phyloP scores from a whole-genome alignment of 2,888 invertebrate species.

The Druceiella hillmani region DNA sequence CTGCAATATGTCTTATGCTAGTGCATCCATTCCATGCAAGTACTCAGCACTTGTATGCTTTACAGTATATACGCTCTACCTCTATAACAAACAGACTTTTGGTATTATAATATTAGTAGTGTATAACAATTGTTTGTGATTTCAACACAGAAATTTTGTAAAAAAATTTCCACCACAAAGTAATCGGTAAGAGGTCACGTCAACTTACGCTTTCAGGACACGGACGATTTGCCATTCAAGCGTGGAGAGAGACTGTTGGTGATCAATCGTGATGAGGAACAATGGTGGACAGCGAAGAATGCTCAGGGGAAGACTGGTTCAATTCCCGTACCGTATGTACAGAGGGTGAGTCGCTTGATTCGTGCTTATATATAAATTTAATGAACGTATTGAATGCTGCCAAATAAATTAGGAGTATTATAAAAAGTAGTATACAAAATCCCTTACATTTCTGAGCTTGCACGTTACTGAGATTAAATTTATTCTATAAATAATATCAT shows the following conservation, averaged over 20 bases:
- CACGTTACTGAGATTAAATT: too few species aligned
- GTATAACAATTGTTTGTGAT: conserved; percentile 3
- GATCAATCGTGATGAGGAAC: conserved; percentile 92
- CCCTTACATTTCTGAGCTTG: too few species aligned
- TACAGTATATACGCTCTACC: too few species aligned
- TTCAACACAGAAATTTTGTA: conserved; percentile 1
- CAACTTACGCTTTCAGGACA: conserved; percentile 59
- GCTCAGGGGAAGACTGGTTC: conserved; percentile 81
- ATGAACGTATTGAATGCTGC: conserved; percentile 6
- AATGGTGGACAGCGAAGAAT: conserved; percentile 98
- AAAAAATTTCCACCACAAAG: too few species aligned
- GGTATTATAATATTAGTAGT: neutral
- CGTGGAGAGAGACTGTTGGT: conserved; percentile 91
- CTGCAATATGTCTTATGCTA: too few species aligned
- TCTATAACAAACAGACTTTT: too few species aligned
- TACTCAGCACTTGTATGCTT: too few species aligned
- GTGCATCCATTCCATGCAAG: too few species aligned
- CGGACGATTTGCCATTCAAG: conserved; percentile 92
- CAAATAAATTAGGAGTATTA: too few species aligned
- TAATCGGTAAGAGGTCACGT: neutral
- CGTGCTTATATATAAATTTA: conserved; percentile 7
- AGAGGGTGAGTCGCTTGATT: conserved; percentile 60
- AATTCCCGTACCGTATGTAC: conserved; percentile 95
- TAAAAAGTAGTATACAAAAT: too few species aligned
- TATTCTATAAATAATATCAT: too few species aligned